phyloP scores from a whole-genome alignment of 2,113 vertebrate species.

The Emydocephalus ijimae region DNA sequence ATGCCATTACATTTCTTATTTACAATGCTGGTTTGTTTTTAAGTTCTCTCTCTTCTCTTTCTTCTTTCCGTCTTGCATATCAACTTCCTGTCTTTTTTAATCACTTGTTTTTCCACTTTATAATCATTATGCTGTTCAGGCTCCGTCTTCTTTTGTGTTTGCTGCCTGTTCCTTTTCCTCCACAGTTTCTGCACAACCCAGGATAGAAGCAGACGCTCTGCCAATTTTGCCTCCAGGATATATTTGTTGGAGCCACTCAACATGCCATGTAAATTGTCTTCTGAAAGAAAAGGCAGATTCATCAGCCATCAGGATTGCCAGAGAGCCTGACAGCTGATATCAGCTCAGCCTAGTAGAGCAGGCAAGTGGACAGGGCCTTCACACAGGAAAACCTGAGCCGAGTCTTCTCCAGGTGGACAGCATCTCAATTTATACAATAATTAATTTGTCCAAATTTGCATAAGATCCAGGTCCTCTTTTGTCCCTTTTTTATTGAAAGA shows the following conservation, averaged over 20 bases:
- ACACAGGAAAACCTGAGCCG: not conserved
- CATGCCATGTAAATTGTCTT: conserved; percentile 51
- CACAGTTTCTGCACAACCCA: not conserved
- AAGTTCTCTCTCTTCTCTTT: not conserved
- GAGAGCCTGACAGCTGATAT: conserved; percentile 30
- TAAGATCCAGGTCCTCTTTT: not conserved
- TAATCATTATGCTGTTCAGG: not conserved
- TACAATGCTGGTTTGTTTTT: not conserved
- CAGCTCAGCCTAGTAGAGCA: not conserved
- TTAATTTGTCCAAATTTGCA: not conserved
- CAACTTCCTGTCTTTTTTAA: not conserved
- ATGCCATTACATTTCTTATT: not conserved
- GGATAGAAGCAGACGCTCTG: conserved; percentile 12
- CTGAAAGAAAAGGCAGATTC: conserved; percentile 45
- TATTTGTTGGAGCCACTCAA: conserved; percentile 28
- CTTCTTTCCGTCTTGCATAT: not conserved
- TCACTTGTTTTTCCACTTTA: not conserved
- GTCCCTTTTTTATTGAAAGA: not conserved
- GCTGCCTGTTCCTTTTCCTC: not conserved
- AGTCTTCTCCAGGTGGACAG: not conserved
- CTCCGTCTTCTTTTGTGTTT: conserved; percentile 21
- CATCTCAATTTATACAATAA: not conserved
- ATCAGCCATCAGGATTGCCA: conserved; percentile 39
- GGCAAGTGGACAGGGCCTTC: not conserved
- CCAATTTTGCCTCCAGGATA: conserved; percentile 30